Conservation (phyloP, 2,888 invertebrate species). For the Rhagonycha lutea region DNA sequence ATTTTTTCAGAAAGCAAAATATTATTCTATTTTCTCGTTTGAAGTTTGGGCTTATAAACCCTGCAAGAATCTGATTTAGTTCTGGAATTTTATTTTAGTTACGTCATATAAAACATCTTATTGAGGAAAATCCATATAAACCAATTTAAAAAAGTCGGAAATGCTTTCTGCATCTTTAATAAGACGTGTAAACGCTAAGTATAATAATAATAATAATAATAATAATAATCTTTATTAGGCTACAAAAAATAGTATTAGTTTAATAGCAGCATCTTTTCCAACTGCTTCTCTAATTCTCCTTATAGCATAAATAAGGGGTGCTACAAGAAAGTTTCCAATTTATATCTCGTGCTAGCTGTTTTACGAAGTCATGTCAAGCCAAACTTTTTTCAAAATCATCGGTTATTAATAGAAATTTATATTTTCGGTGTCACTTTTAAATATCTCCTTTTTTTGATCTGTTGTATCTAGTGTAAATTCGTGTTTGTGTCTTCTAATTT, state of each 20-base stretch:
- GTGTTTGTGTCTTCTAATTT: too few relatives aligned
- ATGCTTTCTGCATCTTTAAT: not conserved
- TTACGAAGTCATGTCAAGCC: not conserved
- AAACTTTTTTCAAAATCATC: not conserved
- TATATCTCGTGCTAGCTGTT: not conserved
- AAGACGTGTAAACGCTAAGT: not conserved
- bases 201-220: too few relatives aligned
- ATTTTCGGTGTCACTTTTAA: not conserved
- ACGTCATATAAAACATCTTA: not conserved
- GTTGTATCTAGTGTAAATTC: too few relatives aligned
- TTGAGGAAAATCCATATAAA: not conserved
- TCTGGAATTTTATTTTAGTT: not conserved
- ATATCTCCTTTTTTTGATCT: too few relatives aligned
- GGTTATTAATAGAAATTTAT: not conserved
- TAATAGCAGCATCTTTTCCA: too few relatives aligned
- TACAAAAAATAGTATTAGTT: too few relatives aligned
- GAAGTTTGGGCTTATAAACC: not conserved
- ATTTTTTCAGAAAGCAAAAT: not conserved
- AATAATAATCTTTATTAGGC: too few relatives aligned
- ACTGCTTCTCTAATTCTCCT: too few relatives aligned
- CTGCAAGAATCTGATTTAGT: not conserved
- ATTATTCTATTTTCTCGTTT: not conserved
- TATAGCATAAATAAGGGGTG: too few relatives aligned
- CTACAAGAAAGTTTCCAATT: not conserved
- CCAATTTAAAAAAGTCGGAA: not conserved